Evolutionary conservation across 2,888 invertebrate genomes (phyloP).

Genomic region (Leuctra nigra): DNA sequence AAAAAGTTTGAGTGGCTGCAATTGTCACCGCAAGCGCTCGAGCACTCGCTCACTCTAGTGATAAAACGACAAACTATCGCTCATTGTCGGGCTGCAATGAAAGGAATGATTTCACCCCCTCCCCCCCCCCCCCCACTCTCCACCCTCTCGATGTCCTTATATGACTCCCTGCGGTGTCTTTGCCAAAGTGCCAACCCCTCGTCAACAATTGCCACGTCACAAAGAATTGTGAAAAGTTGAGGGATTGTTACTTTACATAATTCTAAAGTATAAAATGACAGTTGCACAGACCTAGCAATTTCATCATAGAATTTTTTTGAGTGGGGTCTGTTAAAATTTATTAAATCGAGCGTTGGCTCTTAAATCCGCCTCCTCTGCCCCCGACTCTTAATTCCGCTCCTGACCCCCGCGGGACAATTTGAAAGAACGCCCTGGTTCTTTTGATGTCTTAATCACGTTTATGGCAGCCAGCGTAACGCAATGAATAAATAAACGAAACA

Average conservation of each 20-base stretch:
- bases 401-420: constrained; percentile 18
- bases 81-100: constrained; percentile 23
- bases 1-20: constrained; percentile 21
- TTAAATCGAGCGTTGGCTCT: constrained; percentile 12
- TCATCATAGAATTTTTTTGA: constrained; percentile 10
- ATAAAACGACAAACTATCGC: constrained; percentile 23
- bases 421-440: constrained; percentile 20
- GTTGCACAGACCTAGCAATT: constrained; percentile 8
- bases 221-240: constrained; percentile 14
- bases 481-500: constrained; percentile 15
- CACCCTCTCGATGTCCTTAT: constrained; percentile 23
- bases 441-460: constrained; percentile 25
- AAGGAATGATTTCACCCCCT: constrained; percentile 15
- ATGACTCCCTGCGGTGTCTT: constrained; percentile 22
- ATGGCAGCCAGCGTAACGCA: constrained; percentile 12
- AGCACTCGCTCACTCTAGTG: constrained; percentile 8
- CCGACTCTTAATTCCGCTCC: constrained; percentile 12
- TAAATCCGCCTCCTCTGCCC: constrained; percentile 1
- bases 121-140: constrained; percentile 13
- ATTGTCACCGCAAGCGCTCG: constrained; percentile 23
- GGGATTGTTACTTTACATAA: constrained; percentile 15
- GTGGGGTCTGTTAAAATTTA: constrained; percentile 15
- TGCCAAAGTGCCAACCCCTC: constrained; percentile 11
- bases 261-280: constrained; percentile 13
- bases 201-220: constrained; percentile 17